Conservation (phyloP, 2,113 vertebrate genomes). For the Paramisgurnus dabryanus region DNA sequence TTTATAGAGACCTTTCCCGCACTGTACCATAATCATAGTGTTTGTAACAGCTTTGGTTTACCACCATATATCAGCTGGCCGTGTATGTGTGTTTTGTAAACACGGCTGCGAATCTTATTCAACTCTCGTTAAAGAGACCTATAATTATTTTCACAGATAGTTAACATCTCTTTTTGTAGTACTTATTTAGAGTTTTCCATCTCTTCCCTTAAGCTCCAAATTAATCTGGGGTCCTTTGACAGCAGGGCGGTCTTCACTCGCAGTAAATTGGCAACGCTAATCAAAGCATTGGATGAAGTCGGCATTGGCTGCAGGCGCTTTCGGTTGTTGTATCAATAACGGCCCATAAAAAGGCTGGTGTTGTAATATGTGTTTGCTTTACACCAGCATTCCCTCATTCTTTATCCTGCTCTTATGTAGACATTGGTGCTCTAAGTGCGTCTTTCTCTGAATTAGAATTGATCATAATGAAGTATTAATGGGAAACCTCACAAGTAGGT, state of each 20-base stretch:
- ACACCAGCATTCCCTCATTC: not conserved
- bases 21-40: constrained; percentile 73
- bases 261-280: constrained; percentile 58
- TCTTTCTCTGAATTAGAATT: constrained; percentile 66
- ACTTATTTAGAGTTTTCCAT: constrained; percentile 40
- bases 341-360: not conserved
- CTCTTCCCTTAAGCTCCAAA: not conserved
- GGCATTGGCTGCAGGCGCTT: not conserved
- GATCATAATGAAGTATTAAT: constrained; percentile 67
- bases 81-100: constrained; percentile 59
- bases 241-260: constrained; percentile 19
- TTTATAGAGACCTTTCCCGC: constrained; percentile 61
- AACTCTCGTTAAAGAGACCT: constrained; percentile 59
- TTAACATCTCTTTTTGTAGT: constrained; percentile 61
- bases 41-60: constrained; percentile 64
- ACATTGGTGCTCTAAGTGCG: constrained; percentile 49
- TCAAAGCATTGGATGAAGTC: constrained; percentile 36
- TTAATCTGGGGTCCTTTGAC: constrained; percentile 24
- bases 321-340: not conserved
- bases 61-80: constrained; percentile 68
- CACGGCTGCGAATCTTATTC: constrained; percentile 65
- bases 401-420: constrained; percentile 27
- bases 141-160: constrained; percentile 73
- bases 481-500: constrained; percentile 61
- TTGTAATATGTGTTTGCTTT: constrained; percentile 33